Conservation (phyloP, 2,888 invertebrate genomes). For the Chamaedrilus cognettii region DNA sequence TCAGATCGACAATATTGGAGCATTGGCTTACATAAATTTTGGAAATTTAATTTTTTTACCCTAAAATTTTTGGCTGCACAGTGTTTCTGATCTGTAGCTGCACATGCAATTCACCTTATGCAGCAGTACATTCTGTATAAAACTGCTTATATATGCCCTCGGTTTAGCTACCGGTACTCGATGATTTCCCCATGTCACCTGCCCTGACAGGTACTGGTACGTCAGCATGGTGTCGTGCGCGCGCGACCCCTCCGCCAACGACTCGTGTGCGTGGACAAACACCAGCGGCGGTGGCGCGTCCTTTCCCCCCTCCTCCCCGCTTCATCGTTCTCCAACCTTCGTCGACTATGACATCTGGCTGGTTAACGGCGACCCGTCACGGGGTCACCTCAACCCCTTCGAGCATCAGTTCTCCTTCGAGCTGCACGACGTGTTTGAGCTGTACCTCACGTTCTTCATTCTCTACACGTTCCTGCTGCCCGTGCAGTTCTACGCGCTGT, state of each 20-base stretch:
- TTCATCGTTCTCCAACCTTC: too few species aligned
- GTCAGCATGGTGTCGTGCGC: constrained; percentile 92
- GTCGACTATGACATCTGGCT: constrained; percentile 91
- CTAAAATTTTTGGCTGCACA: too few species aligned
- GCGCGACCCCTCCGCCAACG: constrained; percentile 63
- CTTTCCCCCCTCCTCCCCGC: too few species aligned
- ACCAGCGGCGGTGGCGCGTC: constrained; percentile 42
- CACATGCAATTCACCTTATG: not conserved
- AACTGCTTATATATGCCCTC: too few species aligned
- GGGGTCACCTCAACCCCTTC: constrained; percentile 74
- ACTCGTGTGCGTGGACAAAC: constrained; percentile 59
- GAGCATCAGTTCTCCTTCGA: constrained; percentile 97
- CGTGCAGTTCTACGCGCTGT: constrained; percentile 87
- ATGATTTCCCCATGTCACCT: too few species aligned
- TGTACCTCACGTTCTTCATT: constrained; percentile 86
- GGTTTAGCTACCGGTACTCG: too few species aligned
- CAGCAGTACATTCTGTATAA: not conserved
- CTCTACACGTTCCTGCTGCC: constrained; percentile 82
- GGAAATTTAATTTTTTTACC: too few species aligned
- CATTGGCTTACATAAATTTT: too few species aligned
- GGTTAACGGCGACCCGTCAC: constrained; percentile 93
- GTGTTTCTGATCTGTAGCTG: too few species aligned
- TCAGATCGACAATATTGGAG: too few species aligned
- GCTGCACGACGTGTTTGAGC: constrained; percentile 79
- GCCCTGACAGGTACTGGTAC: constrained; percentile 99